phyloP scores from a whole-genome alignment of 2,888 invertebrate genomes.

The Cataglyphis albicans region DNA sequence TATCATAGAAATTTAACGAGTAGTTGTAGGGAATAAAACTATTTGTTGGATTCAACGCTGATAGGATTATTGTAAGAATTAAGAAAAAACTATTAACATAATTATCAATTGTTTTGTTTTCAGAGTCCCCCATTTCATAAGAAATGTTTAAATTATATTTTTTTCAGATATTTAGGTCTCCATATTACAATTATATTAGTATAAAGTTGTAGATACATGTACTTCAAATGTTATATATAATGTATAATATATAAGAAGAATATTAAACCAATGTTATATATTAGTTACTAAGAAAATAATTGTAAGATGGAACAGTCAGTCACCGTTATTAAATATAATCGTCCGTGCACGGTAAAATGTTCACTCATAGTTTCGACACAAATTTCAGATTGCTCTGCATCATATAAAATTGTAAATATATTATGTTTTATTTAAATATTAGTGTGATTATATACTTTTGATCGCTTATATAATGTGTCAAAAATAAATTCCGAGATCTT shows the following conservation, averaged over 20 bases:
- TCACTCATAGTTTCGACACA: slow-evolving; percentile 49
- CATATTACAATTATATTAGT: slow-evolving; percentile 16
- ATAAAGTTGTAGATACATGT: background rate
- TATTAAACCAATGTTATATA: slow-evolving; percentile 20
- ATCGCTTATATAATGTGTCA: slow-evolving; percentile 10
- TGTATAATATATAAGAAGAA: slow-evolving; percentile 37
- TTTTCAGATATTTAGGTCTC: background rate
- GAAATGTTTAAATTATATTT: slow-evolving; percentile 15
- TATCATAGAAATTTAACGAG: slow-evolving; percentile 18
- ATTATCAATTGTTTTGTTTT: background rate
- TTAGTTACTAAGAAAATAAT: slow-evolving; percentile 31
- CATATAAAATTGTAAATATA: slow-evolving; percentile 23
- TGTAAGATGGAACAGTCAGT: slow-evolving; percentile 18
- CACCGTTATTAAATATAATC: slow-evolving; percentile 41
- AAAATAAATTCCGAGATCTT: slow-evolving; percentile 23
- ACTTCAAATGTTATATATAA: background rate
- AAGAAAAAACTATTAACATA: background rate
- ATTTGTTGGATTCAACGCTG: background rate
- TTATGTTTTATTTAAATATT: slow-evolving; percentile 38
- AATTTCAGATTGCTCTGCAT: slow-evolving; percentile 28
- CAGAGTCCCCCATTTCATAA: background rate
- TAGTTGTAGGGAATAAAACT: background rate
- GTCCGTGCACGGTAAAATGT: slow-evolving; percentile 48
- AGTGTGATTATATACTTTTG: slow-evolving; percentile 22
- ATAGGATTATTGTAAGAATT: background rate